A percentile compares a stretch with the other conserved stretches of the same genome.
Evolutionary conservation across 2,113 vertebrate species (phyloP).

Genomic region (Aegithalos caudatus): DNA sequence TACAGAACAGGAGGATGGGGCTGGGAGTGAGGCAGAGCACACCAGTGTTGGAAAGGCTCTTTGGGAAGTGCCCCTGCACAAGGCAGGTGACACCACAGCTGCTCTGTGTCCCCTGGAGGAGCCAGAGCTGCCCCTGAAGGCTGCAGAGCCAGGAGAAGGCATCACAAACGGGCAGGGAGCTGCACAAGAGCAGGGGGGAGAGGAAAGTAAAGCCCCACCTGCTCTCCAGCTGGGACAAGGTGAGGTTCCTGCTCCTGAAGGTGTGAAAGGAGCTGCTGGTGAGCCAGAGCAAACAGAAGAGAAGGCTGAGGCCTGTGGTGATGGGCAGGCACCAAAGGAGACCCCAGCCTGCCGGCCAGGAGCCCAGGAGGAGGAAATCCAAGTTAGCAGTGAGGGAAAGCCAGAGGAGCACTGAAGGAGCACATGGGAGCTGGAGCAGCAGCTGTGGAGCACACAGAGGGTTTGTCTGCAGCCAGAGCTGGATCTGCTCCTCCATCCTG

Average conservation of each 20-base stretch:
- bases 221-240: not conserved
- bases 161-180: not conserved
- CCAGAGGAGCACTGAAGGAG: not conserved
- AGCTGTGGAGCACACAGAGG: fast-evolving
- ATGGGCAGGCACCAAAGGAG: not conserved
- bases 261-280: not conserved
- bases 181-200: not conserved
- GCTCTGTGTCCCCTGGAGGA: not conserved
- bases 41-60: not conserved
- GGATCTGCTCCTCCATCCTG: not conserved
- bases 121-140: not conserved
- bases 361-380: not conserved
- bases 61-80: not conserved
- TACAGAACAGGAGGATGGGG: too few relatives aligned
- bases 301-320: not conserved
- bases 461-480: not conserved
- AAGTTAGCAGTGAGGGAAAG: not conserved
- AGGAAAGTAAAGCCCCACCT: not conserved
- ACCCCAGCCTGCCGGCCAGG: not conserved
- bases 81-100: not conserved
- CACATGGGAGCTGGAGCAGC: fast-evolving
- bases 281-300: not conserved
- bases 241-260: not conserved
- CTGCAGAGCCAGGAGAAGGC: not conserved
- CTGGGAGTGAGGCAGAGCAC: not conserved